Percentiles rank a stretch among this genome's conserved stretches.
Conservation (phyloP, 2,113 vertebrate species). For the Fulica atra region DNA sequence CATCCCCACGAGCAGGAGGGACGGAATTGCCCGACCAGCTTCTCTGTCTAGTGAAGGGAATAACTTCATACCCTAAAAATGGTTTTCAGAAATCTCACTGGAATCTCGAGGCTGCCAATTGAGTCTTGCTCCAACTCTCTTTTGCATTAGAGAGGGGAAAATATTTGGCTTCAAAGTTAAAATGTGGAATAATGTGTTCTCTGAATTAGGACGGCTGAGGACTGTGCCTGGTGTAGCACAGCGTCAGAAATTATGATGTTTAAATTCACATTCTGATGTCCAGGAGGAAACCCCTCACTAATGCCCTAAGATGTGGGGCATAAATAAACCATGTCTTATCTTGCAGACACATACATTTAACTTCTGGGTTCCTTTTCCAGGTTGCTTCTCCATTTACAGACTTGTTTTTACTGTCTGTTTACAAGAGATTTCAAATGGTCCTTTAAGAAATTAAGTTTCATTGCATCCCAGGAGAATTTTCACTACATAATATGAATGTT, state of each 20-base stretch:
- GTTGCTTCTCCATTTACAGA: neutral
- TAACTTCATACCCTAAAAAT: neutral
- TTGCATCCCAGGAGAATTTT: neutral
- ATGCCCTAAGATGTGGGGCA: neutral
- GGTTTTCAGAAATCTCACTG: neutral
- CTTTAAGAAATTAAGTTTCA: neutral
- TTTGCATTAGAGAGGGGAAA: neutral
- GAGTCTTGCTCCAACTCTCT: neutral
- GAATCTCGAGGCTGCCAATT: neutral
- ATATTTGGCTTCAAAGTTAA: neutral
- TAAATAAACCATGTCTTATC: neutral
- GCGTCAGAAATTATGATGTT: neutral
- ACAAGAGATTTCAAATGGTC: neutral
- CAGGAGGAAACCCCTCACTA: neutral
- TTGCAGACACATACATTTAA: neutral
- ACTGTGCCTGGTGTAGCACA: neutral
- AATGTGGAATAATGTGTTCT: neutral
- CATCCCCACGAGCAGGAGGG: neutral
- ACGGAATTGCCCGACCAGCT: slow-evolving; percentile 23
- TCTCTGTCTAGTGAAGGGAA: slow-evolving; percentile 57
- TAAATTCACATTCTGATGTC: neutral
- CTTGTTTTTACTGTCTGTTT: neutral
- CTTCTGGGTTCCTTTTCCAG: neutral
- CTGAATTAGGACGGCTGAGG: neutral
- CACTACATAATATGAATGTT: neutral